phyloP scores from a whole-genome alignment of 2,113 vertebrate genomes.

The Oreochromis tanganicae region DNA sequence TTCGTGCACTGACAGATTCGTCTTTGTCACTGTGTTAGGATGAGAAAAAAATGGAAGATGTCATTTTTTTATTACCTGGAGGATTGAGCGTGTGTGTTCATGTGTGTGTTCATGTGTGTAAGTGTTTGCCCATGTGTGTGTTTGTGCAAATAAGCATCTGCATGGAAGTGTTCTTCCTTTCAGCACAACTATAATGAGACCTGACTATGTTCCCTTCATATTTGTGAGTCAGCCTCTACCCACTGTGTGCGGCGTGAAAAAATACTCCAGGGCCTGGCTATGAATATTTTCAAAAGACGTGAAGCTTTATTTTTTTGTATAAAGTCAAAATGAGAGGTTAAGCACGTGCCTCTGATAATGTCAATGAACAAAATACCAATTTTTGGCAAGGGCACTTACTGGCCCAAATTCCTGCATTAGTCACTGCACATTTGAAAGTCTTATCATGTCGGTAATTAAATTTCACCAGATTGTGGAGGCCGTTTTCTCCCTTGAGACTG shows the following conservation, averaged over 20 bases:
- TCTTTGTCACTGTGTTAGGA: conserved; percentile 84
- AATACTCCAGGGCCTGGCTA: not conserved
- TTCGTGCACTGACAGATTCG: conserved; percentile 90
- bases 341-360: not conserved
- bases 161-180: not conserved
- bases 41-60: not conserved
- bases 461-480: not conserved
- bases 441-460: not conserved
- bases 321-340: conserved; percentile 2
- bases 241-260: not conserved
- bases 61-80: not conserved
- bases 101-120: not conserved
- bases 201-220: not conserved
- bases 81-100: not conserved
- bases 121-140: not conserved
- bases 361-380: not conserved
- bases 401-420: not conserved
- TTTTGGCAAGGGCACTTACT: not conserved
- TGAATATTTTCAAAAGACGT: not conserved
- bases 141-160: not conserved
- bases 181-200: not conserved
- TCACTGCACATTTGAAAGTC: not conserved
- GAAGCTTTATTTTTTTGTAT: not conserved
- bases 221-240: conserved; percentile 6
- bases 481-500: not conserved